Evolutionary conservation across 2,888 invertebrate genomes (phyloP).

Genomic region (Coenonympha arcania): DNA sequence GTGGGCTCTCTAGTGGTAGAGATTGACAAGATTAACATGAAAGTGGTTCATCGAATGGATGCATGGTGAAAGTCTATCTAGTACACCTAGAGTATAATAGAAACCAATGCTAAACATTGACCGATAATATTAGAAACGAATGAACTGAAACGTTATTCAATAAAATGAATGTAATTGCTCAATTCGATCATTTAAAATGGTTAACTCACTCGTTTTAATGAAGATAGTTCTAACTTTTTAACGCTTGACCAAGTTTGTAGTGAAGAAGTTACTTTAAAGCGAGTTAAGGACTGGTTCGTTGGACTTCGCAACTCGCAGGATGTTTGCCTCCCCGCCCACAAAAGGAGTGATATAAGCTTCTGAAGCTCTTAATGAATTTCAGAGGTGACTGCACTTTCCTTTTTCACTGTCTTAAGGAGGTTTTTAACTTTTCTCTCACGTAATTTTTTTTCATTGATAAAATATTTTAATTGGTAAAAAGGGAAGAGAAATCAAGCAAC

Average conservation of each 20-base stretch:
- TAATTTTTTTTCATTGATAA: too few relatives aligned
- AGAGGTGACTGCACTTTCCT: not conserved
- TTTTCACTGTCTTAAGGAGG: too few relatives aligned
- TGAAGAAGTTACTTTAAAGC: not conserved
- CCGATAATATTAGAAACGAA: not conserved
- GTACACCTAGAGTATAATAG: too few relatives aligned
- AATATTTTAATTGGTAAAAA: too few relatives aligned
- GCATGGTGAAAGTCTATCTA: too few relatives aligned
- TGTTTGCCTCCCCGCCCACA: not conserved
- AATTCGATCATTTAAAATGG: not conserved
- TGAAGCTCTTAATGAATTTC: not conserved
- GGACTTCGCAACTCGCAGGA: not conserved
- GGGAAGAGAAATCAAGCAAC: too few relatives aligned
- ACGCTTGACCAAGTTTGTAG: not conserved
- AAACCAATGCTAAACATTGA: too few relatives aligned
- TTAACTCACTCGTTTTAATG: slow-evolving; percentile 23
- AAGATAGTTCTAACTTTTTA: slow-evolving; percentile 18
- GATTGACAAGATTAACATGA: too few relatives aligned
- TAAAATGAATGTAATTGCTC: not conserved
- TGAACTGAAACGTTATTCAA: not conserved
- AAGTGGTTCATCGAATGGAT: too few relatives aligned
- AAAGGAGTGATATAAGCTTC: not conserved
- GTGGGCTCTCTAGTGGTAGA: too few relatives aligned
- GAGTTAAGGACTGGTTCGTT: not conserved
- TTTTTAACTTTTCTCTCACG: too few relatives aligned